Conservation (phyloP, 2,797 vertebrate species). For the Botia kubotai region DNA sequence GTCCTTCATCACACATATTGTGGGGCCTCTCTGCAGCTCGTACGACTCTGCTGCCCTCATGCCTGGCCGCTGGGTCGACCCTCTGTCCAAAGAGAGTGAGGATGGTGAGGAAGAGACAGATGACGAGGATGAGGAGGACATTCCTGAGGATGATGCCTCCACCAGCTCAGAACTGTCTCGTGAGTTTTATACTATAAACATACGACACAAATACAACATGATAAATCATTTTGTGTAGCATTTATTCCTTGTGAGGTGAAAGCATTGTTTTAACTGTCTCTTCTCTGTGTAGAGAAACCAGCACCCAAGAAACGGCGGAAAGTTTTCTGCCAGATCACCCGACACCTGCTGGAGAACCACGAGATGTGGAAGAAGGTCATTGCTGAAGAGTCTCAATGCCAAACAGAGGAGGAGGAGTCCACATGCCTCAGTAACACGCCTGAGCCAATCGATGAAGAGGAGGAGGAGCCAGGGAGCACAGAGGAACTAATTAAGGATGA, state of each 20-base stretch:
- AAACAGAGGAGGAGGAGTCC: constrained; percentile 73
- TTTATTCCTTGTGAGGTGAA: no score
- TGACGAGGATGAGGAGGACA: constrained; percentile 66
- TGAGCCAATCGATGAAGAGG: constrained; percentile 92
- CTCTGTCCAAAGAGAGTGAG: constrained; percentile 80
- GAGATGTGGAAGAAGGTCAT: constrained; percentile 99
- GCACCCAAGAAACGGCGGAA: constrained; percentile 85
- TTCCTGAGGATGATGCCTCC: constrained; percentile 83
- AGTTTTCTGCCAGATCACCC: constrained; percentile 94
- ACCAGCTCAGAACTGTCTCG: constrained; percentile 84
- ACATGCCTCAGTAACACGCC: constrained; percentile 77
- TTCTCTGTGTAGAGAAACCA: constrained; percentile 70
- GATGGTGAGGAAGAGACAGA: constrained; percentile 84
- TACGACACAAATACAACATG: no score
- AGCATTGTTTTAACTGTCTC: no score
- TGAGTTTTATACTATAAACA: constrained; percentile 61
- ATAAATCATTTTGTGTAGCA: no score
- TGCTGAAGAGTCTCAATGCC: constrained; percentile 82
- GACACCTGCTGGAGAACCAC: constrained; percentile 95
- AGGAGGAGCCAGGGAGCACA: constrained; percentile 87
- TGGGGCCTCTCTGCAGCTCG: constrained; percentile 94
- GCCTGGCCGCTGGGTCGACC: constrained; percentile 93
- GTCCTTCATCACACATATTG: constrained; percentile 98
- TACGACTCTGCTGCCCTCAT: constrained; percentile 93
- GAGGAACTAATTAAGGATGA: constrained; percentile 72